Conservation (phyloP, 2,797 vertebrate genomes). For the Margarornis squamiger region DNA sequence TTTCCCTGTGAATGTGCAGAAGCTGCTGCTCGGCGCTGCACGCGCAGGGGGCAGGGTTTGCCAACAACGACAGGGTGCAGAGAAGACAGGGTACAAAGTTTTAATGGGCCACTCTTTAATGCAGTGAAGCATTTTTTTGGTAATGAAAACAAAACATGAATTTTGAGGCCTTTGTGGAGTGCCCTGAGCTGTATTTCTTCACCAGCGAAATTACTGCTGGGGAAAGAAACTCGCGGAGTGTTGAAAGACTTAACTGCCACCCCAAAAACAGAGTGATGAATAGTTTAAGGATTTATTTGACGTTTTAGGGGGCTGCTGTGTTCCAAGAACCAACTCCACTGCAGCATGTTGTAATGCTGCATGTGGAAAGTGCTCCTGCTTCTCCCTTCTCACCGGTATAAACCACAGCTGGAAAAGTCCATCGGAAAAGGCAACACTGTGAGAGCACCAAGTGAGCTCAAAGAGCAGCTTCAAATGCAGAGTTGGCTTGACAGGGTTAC, state of each 20-base stretch:
- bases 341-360: background rate
- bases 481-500: background rate
- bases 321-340: conserved; percentile 18
- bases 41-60: background rate
- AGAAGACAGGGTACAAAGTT: background rate
- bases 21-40: background rate
- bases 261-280: conserved; percentile 68
- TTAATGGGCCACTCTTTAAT: conserved; percentile 26
- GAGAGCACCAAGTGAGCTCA: background rate
- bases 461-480: background rate
- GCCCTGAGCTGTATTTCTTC: conserved; percentile 66
- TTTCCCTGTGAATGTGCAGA: background rate
- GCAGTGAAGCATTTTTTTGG: conserved; percentile 18
- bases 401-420: background rate
- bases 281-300: conserved; percentile 63
- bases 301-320: conserved; percentile 46
- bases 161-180: conserved; percentile 37
- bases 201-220: conserved; percentile 52
- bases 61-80: background rate
- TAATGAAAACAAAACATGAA: conserved; percentile 62
- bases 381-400: background rate
- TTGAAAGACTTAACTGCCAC: conserved; percentile 66
- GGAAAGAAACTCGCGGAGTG: conserved; percentile 53
- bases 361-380: background rate
- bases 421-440: background rate